Evolutionary conservation across 1,140 invertebrate species (phyloP).

Genomic region (Sitobion miscanthi): DNA sequence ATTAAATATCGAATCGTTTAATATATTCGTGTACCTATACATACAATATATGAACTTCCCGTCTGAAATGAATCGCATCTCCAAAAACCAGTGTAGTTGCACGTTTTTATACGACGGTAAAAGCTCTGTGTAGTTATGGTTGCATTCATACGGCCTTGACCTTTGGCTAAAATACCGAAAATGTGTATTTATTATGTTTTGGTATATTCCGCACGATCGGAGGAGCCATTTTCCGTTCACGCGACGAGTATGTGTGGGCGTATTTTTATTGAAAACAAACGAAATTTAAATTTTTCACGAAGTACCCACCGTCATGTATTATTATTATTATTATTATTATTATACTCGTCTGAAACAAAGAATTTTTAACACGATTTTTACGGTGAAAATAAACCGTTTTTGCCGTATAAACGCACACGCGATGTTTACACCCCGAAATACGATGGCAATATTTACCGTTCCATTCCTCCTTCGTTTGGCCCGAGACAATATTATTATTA

Average conservation of each 20-base stretch:
- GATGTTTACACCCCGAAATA: not conserved
- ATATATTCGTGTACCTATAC: too few relatives aligned
- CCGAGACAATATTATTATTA: not conserved
- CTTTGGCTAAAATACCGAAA: too few relatives aligned
- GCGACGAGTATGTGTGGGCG: not conserved
- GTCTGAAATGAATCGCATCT: too few relatives aligned
- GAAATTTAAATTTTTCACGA: not conserved
- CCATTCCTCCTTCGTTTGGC: not conserved
- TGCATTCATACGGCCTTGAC: not conserved
- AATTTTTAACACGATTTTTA: not conserved
- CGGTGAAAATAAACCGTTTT: not conserved
- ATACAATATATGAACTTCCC: too few relatives aligned
- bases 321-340: not conserved
- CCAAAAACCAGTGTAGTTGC: too few relatives aligned
- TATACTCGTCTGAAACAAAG: not conserved
- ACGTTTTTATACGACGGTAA: too few relatives aligned
- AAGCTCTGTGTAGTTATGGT: too few relatives aligned
- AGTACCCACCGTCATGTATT: not conserved
- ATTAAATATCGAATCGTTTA: too few relatives aligned
- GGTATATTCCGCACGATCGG: not conserved
- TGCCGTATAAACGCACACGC: not conserved
- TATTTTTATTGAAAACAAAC: not conserved
- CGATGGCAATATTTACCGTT: not conserved
- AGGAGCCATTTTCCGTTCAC: not conserved
- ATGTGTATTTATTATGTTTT: not conserved